phyloP scores from a whole-genome alignment of 2,888 invertebrate species.

The Gnatocerus cornutus region DNA sequence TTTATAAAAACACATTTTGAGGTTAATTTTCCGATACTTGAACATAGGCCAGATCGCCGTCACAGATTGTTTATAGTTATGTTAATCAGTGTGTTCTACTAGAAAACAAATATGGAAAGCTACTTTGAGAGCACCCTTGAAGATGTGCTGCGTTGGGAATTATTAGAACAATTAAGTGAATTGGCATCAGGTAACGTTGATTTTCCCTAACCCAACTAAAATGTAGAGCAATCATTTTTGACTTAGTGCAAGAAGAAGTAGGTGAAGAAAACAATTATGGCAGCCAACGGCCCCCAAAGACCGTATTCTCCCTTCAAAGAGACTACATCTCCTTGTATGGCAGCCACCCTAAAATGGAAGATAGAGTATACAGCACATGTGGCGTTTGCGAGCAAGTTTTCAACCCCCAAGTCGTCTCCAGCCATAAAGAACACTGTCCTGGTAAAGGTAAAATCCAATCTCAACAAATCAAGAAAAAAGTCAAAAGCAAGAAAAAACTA shows the following conservation, averaged over 20 bases:
- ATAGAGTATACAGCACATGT: constrained; percentile 64
- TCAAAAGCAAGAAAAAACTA: constrained; percentile 63
- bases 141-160: constrained; percentile 43
- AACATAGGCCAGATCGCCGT: constrained; percentile 32
- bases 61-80: constrained; percentile 43
- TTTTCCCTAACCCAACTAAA: not conserved
- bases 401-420: constrained; percentile 58
- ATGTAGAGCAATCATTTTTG: constrained; percentile 9
- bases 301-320: constrained; percentile 64
- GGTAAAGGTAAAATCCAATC: constrained; percentile 56
- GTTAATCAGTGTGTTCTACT: constrained; percentile 42
- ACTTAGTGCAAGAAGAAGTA: constrained; percentile 27
- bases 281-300: constrained; percentile 30
- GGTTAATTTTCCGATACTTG: constrained; percentile 34
- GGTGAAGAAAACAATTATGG: constrained; percentile 30
- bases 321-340: constrained; percentile 66
- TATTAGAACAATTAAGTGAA: constrained; percentile 28
- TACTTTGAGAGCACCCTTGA: constrained; percentile 40
- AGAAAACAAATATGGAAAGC: constrained; percentile 38
- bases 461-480: constrained; percentile 63
- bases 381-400: constrained; percentile 65
- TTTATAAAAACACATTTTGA: constrained; percentile 33
- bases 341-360: constrained; percentile 67
- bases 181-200: constrained; percentile 28
- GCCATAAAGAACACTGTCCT: constrained; percentile 59